These are phyloP conservation scores for Mystacornis crossleyi DNA, from an alignment of 2,113 vertebrate genomes.

Conservation along the genomic window DNA sequence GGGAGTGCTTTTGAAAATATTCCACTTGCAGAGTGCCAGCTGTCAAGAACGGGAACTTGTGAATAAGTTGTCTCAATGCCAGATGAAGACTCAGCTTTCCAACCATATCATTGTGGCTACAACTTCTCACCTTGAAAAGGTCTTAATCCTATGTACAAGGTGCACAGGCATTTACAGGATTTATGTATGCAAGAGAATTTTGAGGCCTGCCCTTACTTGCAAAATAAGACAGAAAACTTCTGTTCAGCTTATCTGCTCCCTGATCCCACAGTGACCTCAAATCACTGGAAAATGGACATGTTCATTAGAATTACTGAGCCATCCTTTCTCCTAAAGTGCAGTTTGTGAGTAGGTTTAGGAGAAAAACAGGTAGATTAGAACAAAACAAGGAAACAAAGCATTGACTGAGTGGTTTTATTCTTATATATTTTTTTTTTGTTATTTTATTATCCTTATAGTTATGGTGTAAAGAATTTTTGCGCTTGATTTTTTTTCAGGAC, in stretches of 20 bases:
- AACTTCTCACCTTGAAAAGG: conserved; percentile 1
- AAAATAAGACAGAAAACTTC: background rate
- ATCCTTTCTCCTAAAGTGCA: background rate
- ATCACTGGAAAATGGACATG: background rate
- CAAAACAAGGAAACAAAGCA: background rate
- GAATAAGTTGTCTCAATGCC: background rate
- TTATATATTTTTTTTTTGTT: background rate
- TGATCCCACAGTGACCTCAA: background rate
- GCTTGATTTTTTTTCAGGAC: background rate
- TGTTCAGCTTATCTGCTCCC: background rate
- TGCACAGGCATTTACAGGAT: conserved; percentile 8
- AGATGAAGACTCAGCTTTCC: conserved; percentile 25
- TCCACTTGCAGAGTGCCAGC: background rate
- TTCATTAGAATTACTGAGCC: background rate
- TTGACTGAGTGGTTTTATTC: background rate
- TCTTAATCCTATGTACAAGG: conserved; percentile 22
- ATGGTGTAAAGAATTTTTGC: background rate
- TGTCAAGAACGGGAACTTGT: background rate
- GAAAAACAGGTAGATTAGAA: background rate
- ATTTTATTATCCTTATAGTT: background rate
- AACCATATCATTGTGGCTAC: background rate
- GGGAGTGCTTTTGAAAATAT: background rate
- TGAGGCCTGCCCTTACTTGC: conserved; percentile 12
- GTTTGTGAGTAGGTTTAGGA: background rate
- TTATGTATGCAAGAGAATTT: background rate